phyloP scores from a whole-genome alignment of 2,888 invertebrate species.

The Chloroclystis v-ata region DNA sequence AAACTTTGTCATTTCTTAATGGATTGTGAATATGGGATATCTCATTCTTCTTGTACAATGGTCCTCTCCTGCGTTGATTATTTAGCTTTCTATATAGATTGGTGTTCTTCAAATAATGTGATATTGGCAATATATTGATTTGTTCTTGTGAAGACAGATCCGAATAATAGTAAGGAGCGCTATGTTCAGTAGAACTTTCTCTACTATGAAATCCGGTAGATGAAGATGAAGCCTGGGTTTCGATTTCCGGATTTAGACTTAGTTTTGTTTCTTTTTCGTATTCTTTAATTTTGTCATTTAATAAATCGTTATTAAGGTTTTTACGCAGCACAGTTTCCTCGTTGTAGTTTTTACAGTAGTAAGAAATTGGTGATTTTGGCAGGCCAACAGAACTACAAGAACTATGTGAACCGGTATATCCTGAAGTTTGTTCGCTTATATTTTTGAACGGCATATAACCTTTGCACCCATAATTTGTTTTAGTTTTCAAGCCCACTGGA shows the following conservation, averaged over 20 bases:
- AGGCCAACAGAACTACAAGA: constrained; percentile 58
- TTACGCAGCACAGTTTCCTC: constrained; percentile 60
- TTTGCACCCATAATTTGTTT: constrained; percentile 34
- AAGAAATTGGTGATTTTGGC: constrained; percentile 65
- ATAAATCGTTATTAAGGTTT: constrained; percentile 62
- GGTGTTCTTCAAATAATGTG: constrained; percentile 71
- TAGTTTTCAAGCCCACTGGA: constrained; percentile 47
- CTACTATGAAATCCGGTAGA: constrained; percentile 78
- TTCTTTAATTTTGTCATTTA: constrained; percentile 68
- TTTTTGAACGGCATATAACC: constrained; percentile 39
- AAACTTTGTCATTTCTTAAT: constrained; percentile 70
- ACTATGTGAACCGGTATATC: constrained; percentile 58
- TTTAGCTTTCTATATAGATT: constrained; percentile 79
- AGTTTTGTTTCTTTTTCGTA: constrained; percentile 62
- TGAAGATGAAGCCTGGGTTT: constrained; percentile 55
- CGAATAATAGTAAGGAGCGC: constrained; percentile 92
- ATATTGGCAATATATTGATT: constrained; percentile 64
- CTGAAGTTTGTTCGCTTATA: constrained; percentile 47
- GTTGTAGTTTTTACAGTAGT: constrained; percentile 66
- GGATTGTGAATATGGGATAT: constrained; percentile 86
- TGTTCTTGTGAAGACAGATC: constrained; percentile 81
- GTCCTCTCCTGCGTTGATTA: constrained; percentile 83
- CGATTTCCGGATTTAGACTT: constrained; percentile 46
- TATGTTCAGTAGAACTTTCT: constrained; percentile 81
- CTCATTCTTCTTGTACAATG: constrained; percentile 80